Conservation (phyloP, 2,888 invertebrate genomes). For the Acanthococcus lagerstroemiae region DNA sequence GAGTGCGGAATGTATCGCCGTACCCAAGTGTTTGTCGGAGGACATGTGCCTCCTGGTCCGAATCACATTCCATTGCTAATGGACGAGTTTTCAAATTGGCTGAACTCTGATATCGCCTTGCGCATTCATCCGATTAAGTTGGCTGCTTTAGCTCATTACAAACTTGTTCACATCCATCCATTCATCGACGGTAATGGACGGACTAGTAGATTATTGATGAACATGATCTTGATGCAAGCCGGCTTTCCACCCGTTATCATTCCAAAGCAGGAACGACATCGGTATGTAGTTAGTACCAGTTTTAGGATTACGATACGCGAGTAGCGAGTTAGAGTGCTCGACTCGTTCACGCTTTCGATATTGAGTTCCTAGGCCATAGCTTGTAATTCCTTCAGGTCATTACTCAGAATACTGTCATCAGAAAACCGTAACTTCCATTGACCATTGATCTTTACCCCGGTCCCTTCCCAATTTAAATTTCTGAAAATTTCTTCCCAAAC, state of each 20-base stretch:
- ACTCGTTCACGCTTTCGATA: no score
- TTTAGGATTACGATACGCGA: no score
- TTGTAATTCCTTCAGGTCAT: no score
- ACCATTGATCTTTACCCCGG: no score
- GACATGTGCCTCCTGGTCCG: slow-evolving; percentile 86
- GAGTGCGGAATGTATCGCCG: slow-evolving; percentile 80
- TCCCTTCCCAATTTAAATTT: no score
- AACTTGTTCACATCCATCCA: slow-evolving; percentile 92
- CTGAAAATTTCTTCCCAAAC: no score
- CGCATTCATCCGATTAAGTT: slow-evolving; percentile 82
- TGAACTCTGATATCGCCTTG: slow-evolving; percentile 77
- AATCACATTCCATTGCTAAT: slow-evolving; percentile 69
- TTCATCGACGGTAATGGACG: slow-evolving; percentile 95
- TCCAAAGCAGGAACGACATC: slow-evolving; percentile 65
- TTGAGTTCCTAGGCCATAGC: no score
- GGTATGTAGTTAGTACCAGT: no score
- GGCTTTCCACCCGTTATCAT: slow-evolving; percentile 95
- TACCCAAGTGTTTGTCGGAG: slow-evolving; percentile 88
- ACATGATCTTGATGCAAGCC: slow-evolving; percentile 85
- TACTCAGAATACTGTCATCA: no score
- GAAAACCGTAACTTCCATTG: no score
- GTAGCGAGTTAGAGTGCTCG: no score
- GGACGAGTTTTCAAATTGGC: slow-evolving; percentile 82
- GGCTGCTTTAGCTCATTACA: slow-evolving; percentile 93
- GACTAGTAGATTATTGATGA: slow-evolving; percentile 91